Conservation (phyloP, 2,113 vertebrate genomes). For the Labeo catla region DNA sequence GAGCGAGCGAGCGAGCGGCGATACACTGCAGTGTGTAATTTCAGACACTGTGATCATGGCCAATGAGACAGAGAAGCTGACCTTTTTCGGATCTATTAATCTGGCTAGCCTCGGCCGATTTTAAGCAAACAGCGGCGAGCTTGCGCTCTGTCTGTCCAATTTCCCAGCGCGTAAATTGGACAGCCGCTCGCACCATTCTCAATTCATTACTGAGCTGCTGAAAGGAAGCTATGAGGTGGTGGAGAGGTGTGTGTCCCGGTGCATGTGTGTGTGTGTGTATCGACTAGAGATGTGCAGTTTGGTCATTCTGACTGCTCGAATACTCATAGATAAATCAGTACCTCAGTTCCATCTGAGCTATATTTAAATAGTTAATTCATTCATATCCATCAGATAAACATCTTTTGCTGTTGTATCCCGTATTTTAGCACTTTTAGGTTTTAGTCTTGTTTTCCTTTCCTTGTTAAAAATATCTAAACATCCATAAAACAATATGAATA, state of each 20-base stretch:
- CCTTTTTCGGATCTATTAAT: constrained; percentile 90
- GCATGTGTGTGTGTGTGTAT: constrained; percentile 55
- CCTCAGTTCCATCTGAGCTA: background rate
- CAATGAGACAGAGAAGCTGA: constrained; percentile 82
- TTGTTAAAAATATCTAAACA: background rate
- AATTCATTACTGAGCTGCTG: constrained; percentile 92
- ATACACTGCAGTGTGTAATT: constrained; percentile 73
- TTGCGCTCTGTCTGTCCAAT: constrained; percentile 86
- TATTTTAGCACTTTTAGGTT: background rate
- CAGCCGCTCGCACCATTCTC: constrained; percentile 90
- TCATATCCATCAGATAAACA: background rate
- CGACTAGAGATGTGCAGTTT: constrained; percentile 29
- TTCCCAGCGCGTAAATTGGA: constrained; percentile 91
- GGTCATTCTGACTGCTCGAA: background rate
- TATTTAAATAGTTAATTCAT: background rate
- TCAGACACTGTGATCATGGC: constrained; percentile 76
- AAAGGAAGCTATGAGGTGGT: constrained; percentile 90
- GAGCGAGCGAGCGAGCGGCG: constrained; percentile 43
- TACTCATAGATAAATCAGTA: background rate
- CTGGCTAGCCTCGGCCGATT: constrained; percentile 82
- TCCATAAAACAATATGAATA: background rate
- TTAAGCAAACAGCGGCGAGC: constrained; percentile 90
- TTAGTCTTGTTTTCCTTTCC: background rate
- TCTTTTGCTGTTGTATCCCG: background rate
- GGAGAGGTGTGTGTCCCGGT: constrained; percentile 76